Percentiles rank a stretch among this genome's conserved stretches.
Conservation (phyloP, 2,797 vertebrate genomes). For the Liasis olivaceus region DNA sequence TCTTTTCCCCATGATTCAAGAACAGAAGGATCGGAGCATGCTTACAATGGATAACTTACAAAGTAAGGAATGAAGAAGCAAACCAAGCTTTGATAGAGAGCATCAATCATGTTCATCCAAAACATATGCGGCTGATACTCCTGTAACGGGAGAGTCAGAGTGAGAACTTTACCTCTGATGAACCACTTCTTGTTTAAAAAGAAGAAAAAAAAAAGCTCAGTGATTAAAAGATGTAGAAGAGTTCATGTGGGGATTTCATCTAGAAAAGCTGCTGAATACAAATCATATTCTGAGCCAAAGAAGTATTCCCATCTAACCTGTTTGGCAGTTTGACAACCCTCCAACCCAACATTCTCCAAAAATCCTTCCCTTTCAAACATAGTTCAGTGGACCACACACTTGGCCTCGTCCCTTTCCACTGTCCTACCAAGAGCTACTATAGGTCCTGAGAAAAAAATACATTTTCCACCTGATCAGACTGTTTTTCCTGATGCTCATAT, state of each 20-base stretch:
- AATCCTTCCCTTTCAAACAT: background rate
- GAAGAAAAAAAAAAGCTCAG: background rate
- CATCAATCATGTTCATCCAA: conserved; percentile 99
- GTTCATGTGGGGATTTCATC: background rate
- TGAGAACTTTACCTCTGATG: background rate
- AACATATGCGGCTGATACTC: conserved; percentile 96
- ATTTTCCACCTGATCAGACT: background rate
- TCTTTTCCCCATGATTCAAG: background rate
- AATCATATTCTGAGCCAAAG: background rate
- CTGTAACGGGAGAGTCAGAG: conserved; percentile 68
- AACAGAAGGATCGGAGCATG: background rate
- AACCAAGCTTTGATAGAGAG: conserved; percentile 94
- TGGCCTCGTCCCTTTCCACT: no score
- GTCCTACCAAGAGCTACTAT: background rate
- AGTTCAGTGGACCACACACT: background rate
- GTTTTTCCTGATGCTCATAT: background rate
- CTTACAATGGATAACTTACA: conserved; percentile 78
- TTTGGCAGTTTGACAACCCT: background rate
- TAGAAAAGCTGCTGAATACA: background rate
- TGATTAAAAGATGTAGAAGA: background rate
- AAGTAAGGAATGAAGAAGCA: conserved; percentile 98
- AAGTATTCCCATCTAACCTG: background rate
- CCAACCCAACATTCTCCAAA: background rate
- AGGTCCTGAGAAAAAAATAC: background rate
- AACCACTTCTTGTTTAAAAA: background rate